phyloP scores from a whole-genome alignment of 2,888 invertebrate genomes.

The Chalcosyrphus nemorum region DNA sequence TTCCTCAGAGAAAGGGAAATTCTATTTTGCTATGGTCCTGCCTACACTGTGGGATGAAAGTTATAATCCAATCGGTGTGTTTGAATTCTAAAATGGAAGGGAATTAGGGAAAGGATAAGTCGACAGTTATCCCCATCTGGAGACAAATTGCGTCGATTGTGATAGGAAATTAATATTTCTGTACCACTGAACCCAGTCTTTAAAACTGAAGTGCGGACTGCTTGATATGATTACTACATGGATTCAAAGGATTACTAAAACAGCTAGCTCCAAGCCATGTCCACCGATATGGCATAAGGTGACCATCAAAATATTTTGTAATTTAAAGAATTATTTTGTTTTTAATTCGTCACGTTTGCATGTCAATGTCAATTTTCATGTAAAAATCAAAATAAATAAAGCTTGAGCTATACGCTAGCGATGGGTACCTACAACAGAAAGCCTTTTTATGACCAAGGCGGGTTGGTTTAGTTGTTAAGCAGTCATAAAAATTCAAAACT shows the following conservation, averaged over 20 bases:
- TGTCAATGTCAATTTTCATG: not conserved
- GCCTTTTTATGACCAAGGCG: no score
- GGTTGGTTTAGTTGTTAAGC: not conserved
- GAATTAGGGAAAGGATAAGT: not conserved
- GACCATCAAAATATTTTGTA: no score
- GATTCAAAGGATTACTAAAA: not conserved
- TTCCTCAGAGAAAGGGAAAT: not conserved
- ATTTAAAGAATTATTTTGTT: no score
- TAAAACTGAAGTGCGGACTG: not conserved
- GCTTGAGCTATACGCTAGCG: no score
- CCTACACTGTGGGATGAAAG: constrained; percentile 1
- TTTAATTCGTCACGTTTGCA: no score
- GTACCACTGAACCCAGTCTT: not conserved
- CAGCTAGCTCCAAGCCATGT: not conserved
- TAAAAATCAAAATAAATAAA: no score
- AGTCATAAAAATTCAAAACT: not conserved
- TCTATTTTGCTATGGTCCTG: not conserved
- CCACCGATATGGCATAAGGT: not conserved
- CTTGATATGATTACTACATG: no score
- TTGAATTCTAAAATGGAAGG: not conserved
- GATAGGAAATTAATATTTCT: constrained; percentile 25
- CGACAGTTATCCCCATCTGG: constrained; percentile 16
- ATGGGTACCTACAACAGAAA: no score
- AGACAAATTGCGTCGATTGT: not conserved
- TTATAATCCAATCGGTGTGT: constrained; percentile 36